phyloP scores from a whole-genome alignment of 64 coral and sea anemone species.

The Stichodactyla helianthus region DNA sequence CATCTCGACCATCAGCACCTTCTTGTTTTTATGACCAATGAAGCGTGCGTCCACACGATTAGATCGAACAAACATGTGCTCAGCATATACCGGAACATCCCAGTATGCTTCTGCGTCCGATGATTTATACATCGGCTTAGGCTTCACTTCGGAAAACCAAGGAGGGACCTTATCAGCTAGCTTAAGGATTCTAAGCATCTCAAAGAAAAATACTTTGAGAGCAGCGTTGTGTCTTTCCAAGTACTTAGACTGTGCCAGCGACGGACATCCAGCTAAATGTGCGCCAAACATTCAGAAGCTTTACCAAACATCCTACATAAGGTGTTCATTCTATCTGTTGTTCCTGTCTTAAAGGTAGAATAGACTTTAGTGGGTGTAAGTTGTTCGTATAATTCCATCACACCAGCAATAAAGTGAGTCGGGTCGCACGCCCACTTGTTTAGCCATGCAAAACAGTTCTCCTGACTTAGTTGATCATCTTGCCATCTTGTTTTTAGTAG shows the following conservation, averaged over 20 bases:
- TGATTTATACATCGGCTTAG: slow-evolving; percentile 2
- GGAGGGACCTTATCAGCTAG: slow-evolving; percentile 7
- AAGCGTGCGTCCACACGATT: slow-evolving; percentile 38
- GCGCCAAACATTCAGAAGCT: background rate
- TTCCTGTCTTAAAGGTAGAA: slow-evolving; percentile 30
- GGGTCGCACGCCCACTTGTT: slow-evolving; percentile 25
- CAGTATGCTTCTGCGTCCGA: no score
- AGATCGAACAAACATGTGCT: slow-evolving; percentile 24
- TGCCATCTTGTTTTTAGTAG: slow-evolving; percentile 36
- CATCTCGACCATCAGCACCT: background rate
- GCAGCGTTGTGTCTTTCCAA: no score
- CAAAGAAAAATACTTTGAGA: no score
- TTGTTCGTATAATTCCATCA: slow-evolving; percentile 15
- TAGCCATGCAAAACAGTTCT: slow-evolving; percentile 42
- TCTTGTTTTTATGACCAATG: background rate
- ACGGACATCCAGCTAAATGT: background rate
- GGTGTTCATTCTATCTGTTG: background rate
- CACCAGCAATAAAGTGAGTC: slow-evolving; percentile 27
- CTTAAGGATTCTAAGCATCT: background rate
- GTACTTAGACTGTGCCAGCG: no score
- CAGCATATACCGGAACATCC: background rate
- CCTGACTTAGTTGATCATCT: slow-evolving; percentile 17
- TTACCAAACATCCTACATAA: slow-evolving; percentile 31
- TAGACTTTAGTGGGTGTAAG: slow-evolving; percentile 26
- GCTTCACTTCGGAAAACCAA: background rate